Percentiles rank a stretch among this genome's conserved stretches.
These are phyloP conservation scores for Luehdorfia chinensis DNA, from an alignment of 1,140 invertebrate species.

Conservation along the genomic window DNA sequence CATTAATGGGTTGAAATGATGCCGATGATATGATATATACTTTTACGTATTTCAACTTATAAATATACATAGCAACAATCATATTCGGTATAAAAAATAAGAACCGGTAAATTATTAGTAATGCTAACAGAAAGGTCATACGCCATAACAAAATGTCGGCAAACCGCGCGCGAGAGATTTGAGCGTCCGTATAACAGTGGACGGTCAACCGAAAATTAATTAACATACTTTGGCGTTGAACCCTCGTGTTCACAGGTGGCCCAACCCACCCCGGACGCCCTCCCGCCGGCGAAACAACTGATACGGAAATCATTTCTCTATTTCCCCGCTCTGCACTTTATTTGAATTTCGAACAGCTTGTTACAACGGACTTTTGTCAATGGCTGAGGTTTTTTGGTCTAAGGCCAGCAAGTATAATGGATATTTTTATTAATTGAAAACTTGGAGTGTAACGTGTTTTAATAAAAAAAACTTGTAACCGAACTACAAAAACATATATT, in stretches of 20 bases:
- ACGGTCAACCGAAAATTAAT: slow-evolving; percentile 74
- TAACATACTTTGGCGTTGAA: slow-evolving; percentile 71
- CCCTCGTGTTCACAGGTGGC: slow-evolving; percentile 61
- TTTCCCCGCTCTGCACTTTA: slow-evolving; percentile 31
- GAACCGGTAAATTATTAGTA: slow-evolving; percentile 48
- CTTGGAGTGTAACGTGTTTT: neutral
- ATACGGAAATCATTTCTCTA: slow-evolving; percentile 53
- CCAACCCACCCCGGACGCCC: slow-evolving; percentile 28
- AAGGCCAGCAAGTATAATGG: slow-evolving; percentile 3
- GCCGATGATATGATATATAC: too few relatives aligned
- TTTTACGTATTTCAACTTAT: too few relatives aligned
- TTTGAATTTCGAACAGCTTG: slow-evolving; percentile 25
- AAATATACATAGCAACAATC: too few relatives aligned
- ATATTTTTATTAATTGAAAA: slow-evolving; percentile 1
- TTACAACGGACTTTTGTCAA: slow-evolving; percentile 8
- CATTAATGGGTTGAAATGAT: too few relatives aligned
- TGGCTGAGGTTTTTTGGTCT: slow-evolving; percentile 10
- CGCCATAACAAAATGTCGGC: slow-evolving; percentile 61
- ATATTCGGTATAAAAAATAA: too few relatives aligned
- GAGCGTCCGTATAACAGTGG: slow-evolving; percentile 43
- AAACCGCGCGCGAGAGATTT: slow-evolving; percentile 62
- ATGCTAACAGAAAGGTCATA: slow-evolving; percentile 47
- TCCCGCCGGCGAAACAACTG: slow-evolving; percentile 19
- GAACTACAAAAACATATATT: neutral
- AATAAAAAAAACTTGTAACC: too few relatives aligned